phyloP scores from a whole-genome alignment of 1,140 invertebrate genomes.

The Archegozetes longisetosus region DNA sequence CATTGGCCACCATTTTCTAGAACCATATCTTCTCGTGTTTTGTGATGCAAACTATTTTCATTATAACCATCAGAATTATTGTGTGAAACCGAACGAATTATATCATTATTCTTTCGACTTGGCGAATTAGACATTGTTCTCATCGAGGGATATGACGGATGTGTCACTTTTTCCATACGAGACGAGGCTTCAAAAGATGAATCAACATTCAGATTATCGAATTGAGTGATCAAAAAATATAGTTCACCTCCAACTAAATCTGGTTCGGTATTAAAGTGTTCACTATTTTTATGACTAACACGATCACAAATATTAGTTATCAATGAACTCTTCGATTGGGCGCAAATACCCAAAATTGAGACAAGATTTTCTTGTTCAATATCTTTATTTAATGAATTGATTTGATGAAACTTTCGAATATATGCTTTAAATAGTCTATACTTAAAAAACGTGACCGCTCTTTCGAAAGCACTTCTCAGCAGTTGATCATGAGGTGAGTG shows the following conservation, averaged over 20 bases:
- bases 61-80: background rate
- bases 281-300: background rate
- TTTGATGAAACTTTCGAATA: slow-evolving; percentile 97
- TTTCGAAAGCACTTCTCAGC: slow-evolving; percentile 80
- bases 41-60: background rate
- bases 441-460: slow-evolving; percentile 94
- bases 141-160: background rate
- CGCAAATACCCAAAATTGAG: slow-evolving; percentile 85
- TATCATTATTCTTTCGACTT: background rate
- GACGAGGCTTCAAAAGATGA: background rate
- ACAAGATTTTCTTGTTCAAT: slow-evolving; percentile 36
- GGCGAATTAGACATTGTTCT: background rate
- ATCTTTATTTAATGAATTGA: slow-evolving; percentile 82
- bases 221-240: background rate
- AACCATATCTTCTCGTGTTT: background rate
- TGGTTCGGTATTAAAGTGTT: too few species aligned
- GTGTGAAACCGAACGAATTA: background rate
- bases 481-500: slow-evolving; percentile 83
- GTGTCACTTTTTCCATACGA: background rate
- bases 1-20: slow-evolving; percentile 48
- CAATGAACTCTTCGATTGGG: slow-evolving; percentile 72
- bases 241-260: slow-evolving; percentile 2
- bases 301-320: slow-evolving; percentile 31
- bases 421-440: slow-evolving; percentile 89
- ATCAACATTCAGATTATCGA: slow-evolving; percentile 2